These are phyloP conservation scores for Glossophaga mutica DNA, from an alignment of 2,797 vertebrate genomes.

Conservation along the genomic window DNA sequence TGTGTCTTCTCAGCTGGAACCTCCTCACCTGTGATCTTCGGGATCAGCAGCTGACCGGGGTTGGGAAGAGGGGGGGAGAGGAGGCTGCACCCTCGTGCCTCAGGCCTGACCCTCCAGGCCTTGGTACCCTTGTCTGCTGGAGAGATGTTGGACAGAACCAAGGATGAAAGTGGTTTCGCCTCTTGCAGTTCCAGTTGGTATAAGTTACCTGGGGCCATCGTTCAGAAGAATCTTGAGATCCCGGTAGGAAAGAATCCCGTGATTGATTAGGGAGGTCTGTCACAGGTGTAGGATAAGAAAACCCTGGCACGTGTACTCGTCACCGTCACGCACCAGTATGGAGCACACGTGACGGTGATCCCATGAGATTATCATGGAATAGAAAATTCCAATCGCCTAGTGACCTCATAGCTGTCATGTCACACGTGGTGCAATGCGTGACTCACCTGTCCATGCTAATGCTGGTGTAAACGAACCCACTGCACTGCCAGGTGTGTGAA, in stretches of 20 bases:
- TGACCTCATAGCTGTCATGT: neutral
- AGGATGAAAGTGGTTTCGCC: neutral
- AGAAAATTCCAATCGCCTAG: neutral
- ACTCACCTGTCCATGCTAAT: neutral
- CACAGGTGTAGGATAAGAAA: neutral
- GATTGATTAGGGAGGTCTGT: neutral
- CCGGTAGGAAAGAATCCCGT: neutral
- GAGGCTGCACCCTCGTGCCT: neutral
- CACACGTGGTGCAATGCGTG: too few relatives aligned
- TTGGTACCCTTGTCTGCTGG: neutral
- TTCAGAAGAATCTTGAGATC: neutral
- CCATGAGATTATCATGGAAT: neutral
- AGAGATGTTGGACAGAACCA: neutral
- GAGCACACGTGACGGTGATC: neutral
- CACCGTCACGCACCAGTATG: neutral
- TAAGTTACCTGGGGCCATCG: neutral
- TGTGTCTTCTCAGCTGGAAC: constrained; percentile 83
- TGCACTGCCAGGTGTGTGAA: neutral
- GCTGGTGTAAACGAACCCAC: neutral
- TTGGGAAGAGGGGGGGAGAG: neutral
- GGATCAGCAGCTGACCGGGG: constrained; percentile 68
- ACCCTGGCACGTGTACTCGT: neutral
- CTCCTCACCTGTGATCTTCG: constrained; percentile 67
- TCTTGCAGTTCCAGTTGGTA: neutral
- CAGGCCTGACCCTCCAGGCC: neutral